phyloP scores from a whole-genome alignment of 2,888 invertebrate genomes.

The Entomobrya proxima region DNA sequence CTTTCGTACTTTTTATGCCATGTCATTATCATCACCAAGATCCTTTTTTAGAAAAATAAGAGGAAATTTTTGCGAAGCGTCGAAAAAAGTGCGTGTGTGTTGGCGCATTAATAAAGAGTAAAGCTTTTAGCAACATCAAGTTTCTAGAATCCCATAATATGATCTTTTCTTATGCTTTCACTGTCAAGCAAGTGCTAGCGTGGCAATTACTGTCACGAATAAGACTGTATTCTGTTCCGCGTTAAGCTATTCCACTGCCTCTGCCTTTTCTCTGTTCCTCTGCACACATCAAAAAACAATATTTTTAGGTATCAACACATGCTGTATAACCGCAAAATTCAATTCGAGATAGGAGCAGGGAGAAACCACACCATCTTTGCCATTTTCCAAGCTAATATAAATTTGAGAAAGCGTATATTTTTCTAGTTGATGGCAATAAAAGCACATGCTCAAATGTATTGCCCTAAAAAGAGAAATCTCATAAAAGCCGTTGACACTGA shows the following conservation, averaged over 20 bases:
- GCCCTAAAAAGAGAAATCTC: too few relatives aligned
- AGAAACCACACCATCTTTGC: too few relatives aligned
- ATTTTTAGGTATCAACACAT: too few relatives aligned
- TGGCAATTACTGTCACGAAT: not conserved
- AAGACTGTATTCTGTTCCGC: not conserved
- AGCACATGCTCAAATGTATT: too few relatives aligned
- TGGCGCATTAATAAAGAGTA: slow-evolving; percentile 25
- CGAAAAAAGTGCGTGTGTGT: slow-evolving; percentile 23
- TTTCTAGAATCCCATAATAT: too few relatives aligned
- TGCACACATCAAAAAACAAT: too few relatives aligned
- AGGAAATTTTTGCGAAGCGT: not conserved
- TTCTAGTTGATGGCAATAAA: too few relatives aligned
- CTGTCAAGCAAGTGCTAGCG: not conserved
- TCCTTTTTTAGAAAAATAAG: not conserved
- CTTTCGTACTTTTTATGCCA: not conserved
- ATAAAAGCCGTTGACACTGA: too few relatives aligned
- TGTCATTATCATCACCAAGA: not conserved
- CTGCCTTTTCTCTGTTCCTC: slow-evolving; percentile 25
- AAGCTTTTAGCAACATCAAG: slow-evolving; percentile 4
- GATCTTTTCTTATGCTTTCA: not conserved
- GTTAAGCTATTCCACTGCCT: not conserved
- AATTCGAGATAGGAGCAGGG: too few relatives aligned
- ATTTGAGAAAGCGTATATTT: too few relatives aligned
- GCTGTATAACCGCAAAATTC: too few relatives aligned
- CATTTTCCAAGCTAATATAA: too few relatives aligned